Evolutionary conservation across 2,797 vertebrate genomes (phyloP).

Genomic region (Acropternis orthonyx): DNA sequence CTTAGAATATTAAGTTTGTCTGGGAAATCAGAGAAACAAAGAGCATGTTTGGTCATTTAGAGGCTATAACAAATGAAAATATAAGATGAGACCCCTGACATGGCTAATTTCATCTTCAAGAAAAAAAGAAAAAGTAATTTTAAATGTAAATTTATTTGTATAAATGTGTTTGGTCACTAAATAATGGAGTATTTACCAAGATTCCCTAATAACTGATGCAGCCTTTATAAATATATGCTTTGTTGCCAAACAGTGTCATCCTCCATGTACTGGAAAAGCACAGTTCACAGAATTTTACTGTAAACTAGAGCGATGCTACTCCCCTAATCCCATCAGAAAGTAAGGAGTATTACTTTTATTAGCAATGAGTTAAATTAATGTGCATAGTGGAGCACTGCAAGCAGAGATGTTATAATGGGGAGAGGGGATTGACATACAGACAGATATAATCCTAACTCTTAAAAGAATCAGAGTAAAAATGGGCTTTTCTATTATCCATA

Average conservation of each 20-base stretch:
- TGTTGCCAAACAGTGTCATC: not conserved
- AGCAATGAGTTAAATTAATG: conserved; percentile 26
- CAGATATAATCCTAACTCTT: conserved; percentile 2
- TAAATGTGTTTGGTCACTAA: not conserved
- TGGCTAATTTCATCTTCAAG: not conserved
- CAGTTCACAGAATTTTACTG: not conserved
- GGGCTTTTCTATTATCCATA: conserved; percentile 1
- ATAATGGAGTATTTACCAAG: not conserved
- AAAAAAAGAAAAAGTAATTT: not conserved
- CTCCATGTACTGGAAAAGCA: not conserved
- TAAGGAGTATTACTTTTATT: not conserved
- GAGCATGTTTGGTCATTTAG: not conserved
- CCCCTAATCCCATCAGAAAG: not conserved
- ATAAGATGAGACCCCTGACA: not conserved
- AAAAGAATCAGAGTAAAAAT: conserved; percentile 19
- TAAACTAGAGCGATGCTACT: not conserved
- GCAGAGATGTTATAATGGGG: not conserved
- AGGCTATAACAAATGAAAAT: not conserved
- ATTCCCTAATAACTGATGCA: not conserved
- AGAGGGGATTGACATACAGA: not conserved
- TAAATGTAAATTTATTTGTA: not conserved
- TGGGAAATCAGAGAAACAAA: not conserved
- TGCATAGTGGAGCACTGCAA: not conserved
- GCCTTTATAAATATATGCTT: not conserved
- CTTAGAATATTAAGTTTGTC: not conserved